Base-by-base conservation (phyloP, 1,140 invertebrate genomes). In the Pemphigus obesinymphae region DNA sequence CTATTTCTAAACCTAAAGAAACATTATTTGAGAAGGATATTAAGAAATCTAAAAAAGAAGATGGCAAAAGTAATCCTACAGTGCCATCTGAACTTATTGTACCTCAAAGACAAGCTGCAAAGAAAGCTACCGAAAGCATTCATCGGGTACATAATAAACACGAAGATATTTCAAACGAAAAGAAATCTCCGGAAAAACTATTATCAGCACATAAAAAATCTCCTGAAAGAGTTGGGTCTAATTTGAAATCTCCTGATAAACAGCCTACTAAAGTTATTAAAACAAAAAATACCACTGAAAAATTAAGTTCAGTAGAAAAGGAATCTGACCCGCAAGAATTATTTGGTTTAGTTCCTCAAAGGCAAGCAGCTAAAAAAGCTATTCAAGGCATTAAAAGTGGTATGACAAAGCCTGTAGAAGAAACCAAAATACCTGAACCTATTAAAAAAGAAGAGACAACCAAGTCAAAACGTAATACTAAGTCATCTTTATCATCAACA, bases 331-430 rank as follows among this genome's bases (percentile, higher is more conserved):
- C 90, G 58, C 89, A 90, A 82, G 93, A 94, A 85, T 91, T 93
- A 83, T 87, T 95, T 23, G 91, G 93, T 2, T 95, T 95, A 87
- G 95, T 96, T 50, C 95, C 95, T 0, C 95, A 96, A 86, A 88
- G 95, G 53, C 93, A 95, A 88, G 95, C 95, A 6, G 95, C 95
- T 48, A 96, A 95, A 86, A 96, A 96, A 87, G 95, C 95, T 3
- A 83, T 83, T 70, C 81, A 84, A 58, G 94, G 95, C 85, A 93
- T 96, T 55, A 95, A 96, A 85, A 94, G 92, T 87, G 93, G 93
- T 58, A 88, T 93, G 78, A 90, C 82, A n/a, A 85, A 85, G 70
- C 83, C 84, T 23, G 17, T 80, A 83, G 75, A 87, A 86, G 83
- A 86, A 84, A 83, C 85, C 84, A 82, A 87, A 86, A 84, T 87